A percentile compares a stretch with the other conserved stretches of the same genome.
Evolutionary conservation across 2,113 vertebrate genomes (phyloP).

Genomic region (Ploceus nigricollis): DNA sequence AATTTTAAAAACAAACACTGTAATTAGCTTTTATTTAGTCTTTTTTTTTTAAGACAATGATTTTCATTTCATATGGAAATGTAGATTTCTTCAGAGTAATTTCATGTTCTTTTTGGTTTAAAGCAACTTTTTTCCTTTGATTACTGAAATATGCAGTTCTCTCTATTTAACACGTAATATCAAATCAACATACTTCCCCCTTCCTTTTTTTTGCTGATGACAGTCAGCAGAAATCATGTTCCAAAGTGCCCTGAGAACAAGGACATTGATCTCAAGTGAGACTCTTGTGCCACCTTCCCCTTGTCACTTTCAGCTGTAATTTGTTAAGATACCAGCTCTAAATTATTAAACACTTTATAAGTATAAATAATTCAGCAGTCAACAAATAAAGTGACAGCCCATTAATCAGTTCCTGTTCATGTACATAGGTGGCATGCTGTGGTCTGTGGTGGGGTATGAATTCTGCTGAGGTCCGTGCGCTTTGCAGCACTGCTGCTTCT

Average conservation of each 20-base stretch:
- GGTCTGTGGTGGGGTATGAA: conserved; percentile 43
- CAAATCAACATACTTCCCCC: conserved; percentile 61
- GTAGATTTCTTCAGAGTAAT: conserved; percentile 61
- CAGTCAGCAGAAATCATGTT: conserved; percentile 72
- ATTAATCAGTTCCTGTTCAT: conserved; percentile 82
- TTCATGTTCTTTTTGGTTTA: conserved; percentile 64
- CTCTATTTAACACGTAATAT: conserved; percentile 57
- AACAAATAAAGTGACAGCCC: conserved; percentile 88
- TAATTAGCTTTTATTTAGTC: conserved; percentile 65
- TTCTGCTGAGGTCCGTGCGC: conserved; percentile 42
- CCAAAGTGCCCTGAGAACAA: conserved; percentile 65
- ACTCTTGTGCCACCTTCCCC: conserved; percentile 71
- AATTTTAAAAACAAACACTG: conserved; percentile 67
- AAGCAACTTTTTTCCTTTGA: conserved; percentile 68
- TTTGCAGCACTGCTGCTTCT: neutral
- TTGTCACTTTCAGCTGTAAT: conserved; percentile 81
- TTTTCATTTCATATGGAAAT: conserved; percentile 68
- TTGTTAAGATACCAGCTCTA: conserved; percentile 82
- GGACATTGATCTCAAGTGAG: conserved; percentile 70
- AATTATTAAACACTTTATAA: conserved; percentile 90
- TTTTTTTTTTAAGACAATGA: conserved; percentile 69
- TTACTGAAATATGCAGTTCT: conserved; percentile 64
- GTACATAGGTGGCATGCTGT: conserved; percentile 59
- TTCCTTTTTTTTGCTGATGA: conserved; percentile 48
- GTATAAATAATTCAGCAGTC: conserved; percentile 94